Base-by-base conservation (phyloP, 1,140 invertebrate genomes). In the Lordiphosa mommai region DNA sequence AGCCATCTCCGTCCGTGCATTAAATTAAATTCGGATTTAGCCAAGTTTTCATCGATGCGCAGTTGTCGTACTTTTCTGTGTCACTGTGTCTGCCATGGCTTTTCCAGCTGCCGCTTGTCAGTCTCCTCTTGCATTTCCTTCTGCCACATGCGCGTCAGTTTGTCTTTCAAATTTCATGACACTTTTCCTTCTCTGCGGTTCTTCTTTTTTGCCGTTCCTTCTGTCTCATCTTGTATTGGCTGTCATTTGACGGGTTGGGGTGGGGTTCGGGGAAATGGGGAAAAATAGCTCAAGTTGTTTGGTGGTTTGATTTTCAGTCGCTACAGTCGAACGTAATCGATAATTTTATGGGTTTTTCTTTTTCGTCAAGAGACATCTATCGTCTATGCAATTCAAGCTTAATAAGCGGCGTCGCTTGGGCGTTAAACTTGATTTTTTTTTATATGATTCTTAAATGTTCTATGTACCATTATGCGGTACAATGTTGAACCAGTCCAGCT, bases 11-110 rank as follows among this genome's bases (percentile, higher is more conserved):
- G 63, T 77, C 73, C 77, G 77, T 84, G 77, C 77, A 84, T 84
- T 84, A 84, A 84, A 84, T 84, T 84, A 84, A 84, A 84, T 84
- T 84, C 61, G 67, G 72, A 84, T 84, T 84, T 77, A 72, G 63
- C 72, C 77, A 85, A 66, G 68, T 72, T 71, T 60, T 68, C 73
- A 72, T 72, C 60, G 48, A 46, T 41, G 53, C 58, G 59, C 33
- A 60, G 63, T 70, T 76, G 77, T 70, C 60, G 53, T 69, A 56
- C 63, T 72, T 68, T 55, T 84, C 37, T 59, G 53, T 65, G 59
- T 51, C 71, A 84, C 55, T 76, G 71, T 61, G 57, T 59, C 67
- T 48, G 50, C 23, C 43, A 36, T 27, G 43, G 36, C 20, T 55
- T 51, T 34, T 61, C 41, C 70, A 63, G 48, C 74, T 73, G 73